Conservation (phyloP, 2,888 invertebrate genomes). For the Emmelina monodactyla region DNA sequence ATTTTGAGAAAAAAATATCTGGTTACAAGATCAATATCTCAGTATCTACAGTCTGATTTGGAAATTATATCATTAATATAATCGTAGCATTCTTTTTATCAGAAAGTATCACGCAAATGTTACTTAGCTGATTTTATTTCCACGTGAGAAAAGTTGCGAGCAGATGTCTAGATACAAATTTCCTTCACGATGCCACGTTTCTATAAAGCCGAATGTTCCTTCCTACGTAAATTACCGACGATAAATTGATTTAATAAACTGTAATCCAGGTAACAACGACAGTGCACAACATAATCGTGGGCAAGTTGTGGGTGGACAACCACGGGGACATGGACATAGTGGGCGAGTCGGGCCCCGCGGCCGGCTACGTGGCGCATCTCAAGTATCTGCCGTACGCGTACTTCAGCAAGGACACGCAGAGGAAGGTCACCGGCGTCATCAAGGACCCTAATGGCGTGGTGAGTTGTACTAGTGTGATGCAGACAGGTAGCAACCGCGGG, state of each 20-base stretch:
- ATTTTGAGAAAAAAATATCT: too few relatives aligned
- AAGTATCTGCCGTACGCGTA: slow-evolving; percentile 99
- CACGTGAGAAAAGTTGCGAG: too few relatives aligned
- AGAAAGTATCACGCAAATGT: too few relatives aligned
- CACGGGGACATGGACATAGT: slow-evolving; percentile 99
- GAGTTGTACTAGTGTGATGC: too few relatives aligned
- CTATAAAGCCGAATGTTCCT: neutral
- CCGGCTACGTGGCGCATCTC: slow-evolving; percentile 93
- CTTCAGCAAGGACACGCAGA: slow-evolving; percentile 94
- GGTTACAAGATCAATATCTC: too few relatives aligned
- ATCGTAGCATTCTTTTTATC: too few relatives aligned
- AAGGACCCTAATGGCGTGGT: slow-evolving; percentile 78
- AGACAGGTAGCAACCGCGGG: slow-evolving; percentile 99
- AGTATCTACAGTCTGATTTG: too few relatives aligned
- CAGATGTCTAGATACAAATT: too few relatives aligned
- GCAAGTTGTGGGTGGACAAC: slow-evolving; percentile 99
- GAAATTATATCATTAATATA: too few relatives aligned
- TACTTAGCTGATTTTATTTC: too few relatives aligned
- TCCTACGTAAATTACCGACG: neutral
- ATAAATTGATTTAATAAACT: too few relatives aligned
- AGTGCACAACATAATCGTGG: slow-evolving; percentile 99
- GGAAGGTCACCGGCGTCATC: slow-evolving; percentile 85
- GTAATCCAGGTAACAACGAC: slow-evolving; percentile 91
- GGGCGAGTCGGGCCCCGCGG: slow-evolving; percentile 78
- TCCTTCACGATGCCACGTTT: too few relatives aligned